Evolutionary conservation across 2,797 vertebrate genomes (phyloP), one percentile per base, ranked within the genome.

Genomic region (Sebastes taczanowskii): DNA sequence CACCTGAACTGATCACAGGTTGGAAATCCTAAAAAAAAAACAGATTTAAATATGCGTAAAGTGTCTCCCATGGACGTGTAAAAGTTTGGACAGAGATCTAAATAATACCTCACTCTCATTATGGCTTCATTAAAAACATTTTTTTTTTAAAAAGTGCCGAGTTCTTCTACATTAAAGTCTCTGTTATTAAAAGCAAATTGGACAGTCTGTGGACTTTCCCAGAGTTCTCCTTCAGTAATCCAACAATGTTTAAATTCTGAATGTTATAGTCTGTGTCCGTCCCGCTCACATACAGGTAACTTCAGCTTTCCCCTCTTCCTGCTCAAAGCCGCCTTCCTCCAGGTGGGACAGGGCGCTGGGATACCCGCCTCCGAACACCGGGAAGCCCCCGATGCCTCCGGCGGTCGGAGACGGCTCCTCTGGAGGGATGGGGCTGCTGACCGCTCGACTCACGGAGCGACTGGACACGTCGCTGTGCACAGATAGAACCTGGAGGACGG

Each of bases 251-350:
- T 34, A 23, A 62, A 53, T 66, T 70, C 73, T 66, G 5, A 11
- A 8, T 13, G 52, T 5, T 60, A 64, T 18, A 55, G 25, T 77
- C 55, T 2, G 25, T 8, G 6, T 42, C 14, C 2, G 32, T 7
- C 35, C 60, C 13, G 25, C 53, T 76, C 91, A 99, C 95, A 99
- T 99, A 56, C 98, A 99, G 0, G 98, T 99, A 92, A 99, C 98
- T 91, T 99, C 97, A 7, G 97, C 96, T 23, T 96, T 97, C 25
- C 97, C 98, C 25, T 99, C 98, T 20, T 99, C 98, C 84, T 97
- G 98, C 75, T 99, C 98, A 30, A 97, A 96, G 62, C 96, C 97
- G 8, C 96, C 96, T 3, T 99, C 98, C 38, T 99, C 98, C 77
- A 98, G 87, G 82, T 98, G 97, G 59, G 96, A 95, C 53, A 98